Evolutionary conservation across 2,113 vertebrate genomes (phyloP), one percentile per base, ranked within the genome.

Genomic region (Perca schrenkii): DNA sequence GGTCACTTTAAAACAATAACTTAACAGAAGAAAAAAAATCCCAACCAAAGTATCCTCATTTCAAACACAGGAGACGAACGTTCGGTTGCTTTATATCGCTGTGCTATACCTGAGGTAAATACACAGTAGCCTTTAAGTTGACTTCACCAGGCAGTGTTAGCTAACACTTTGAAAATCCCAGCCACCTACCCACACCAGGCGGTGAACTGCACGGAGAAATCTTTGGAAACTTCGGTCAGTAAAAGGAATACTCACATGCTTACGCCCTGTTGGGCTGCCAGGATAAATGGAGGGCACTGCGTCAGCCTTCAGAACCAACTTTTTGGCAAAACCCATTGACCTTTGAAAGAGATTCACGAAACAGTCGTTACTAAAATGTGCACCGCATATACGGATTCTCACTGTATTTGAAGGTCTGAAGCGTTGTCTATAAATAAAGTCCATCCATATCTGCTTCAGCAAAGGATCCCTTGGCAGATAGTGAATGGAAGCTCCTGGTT

Each of bases 241-340:
- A 10, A 43, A 43, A 43, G 11, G 17, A 49, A 17, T 16, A 17
- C 63, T 66, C 11, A 50, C 46, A 7, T 47, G 43, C 63, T 47
- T 10, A 10, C 28, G 2, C 7, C 43, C 22, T 1, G 63, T 4
- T 17, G 2, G 7, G n/a, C 8, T 66, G 4, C 43, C 43, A 3
- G 15, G 64, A 31, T 12, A 21, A 52, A 68, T 21, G 16, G 28
- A 34, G 12, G 28, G 49, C 47, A 52, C 17, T 12, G 49, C 25
- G 10, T 67, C 64, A 11, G 22, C 46, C 22, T 31, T 50, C 17
- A 68, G 65, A 13, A 34, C 52, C 8, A 68, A 34, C 47, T 31
- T 68, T 68, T 34, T 68, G 25, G 47, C 65, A 68, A 34, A 68
- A 7, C 47, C 66, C 66, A 34, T 50, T 16, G 49, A 52, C 28